These are phyloP conservation scores for Pseudocheirus occidentalis DNA, from an alignment of 2,797 vertebrate genomes.

Conservation along the genomic window DNA sequence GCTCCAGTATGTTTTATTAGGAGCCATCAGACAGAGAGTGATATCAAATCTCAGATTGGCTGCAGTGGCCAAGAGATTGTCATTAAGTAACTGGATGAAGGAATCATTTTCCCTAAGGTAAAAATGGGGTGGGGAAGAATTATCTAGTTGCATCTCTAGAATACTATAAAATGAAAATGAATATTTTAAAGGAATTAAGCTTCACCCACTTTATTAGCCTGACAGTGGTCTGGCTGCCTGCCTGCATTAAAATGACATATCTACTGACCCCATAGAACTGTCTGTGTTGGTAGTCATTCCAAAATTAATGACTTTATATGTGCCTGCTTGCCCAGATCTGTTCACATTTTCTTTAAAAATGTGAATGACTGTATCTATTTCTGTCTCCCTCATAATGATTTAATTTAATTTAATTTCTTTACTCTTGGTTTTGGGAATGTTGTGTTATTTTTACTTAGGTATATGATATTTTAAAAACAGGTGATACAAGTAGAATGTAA, in stretches of 20 bases:
- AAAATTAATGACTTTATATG: slow-evolving; percentile 52
- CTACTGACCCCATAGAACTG: slow-evolving; percentile 37
- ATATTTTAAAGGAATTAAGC: slow-evolving; percentile 50
- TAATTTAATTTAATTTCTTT: slow-evolving; percentile 27
- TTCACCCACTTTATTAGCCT: slow-evolving; percentile 35
- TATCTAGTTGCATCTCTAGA: slow-evolving; percentile 13
- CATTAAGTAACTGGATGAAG: slow-evolving; percentile 48
- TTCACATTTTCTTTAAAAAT: slow-evolving; percentile 49
- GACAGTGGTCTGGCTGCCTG: slow-evolving; percentile 45
- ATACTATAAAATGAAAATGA: slow-evolving; percentile 58
- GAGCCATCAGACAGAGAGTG: rapidly evolving
- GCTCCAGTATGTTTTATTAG: slow-evolving; percentile 15
- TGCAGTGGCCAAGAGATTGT: slow-evolving; percentile 30
- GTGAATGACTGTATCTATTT: slow-evolving; percentile 35
- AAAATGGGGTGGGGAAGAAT: background rate
- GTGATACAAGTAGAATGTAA: background rate
- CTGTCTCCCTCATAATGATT: background rate
- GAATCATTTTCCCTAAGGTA: slow-evolving; percentile 32
- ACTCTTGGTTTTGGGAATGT: slow-evolving; percentile 37
- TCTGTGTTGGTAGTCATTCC: slow-evolving; percentile 44
- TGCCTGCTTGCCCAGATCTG: slow-evolving; percentile 24
- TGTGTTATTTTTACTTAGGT: slow-evolving; percentile 33
- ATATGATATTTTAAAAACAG: slow-evolving; percentile 4
- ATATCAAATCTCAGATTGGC: slow-evolving; percentile 40
- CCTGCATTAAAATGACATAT: slow-evolving; percentile 58